These are phyloP conservation scores for Dinoponera quadriceps DNA, from an alignment of 1,140 invertebrate species.

Conservation along the genomic window DNA sequence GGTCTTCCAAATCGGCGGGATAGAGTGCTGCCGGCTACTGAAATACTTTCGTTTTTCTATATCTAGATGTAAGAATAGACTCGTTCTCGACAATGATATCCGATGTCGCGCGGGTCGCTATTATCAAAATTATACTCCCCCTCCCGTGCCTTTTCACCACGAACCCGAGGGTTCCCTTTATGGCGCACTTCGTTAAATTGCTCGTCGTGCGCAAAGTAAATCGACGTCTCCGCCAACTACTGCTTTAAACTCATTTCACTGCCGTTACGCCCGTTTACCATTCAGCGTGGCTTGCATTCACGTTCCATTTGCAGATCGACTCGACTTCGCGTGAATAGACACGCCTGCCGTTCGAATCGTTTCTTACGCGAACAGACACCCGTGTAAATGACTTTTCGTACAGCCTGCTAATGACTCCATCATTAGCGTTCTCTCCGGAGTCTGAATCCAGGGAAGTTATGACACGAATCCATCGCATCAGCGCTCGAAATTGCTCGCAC, in stretches of 20 bases:
- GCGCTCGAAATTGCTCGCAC: neutral
- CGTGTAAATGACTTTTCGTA: neutral
- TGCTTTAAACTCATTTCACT: constrained; percentile 49
- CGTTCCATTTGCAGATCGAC: constrained; percentile 37
- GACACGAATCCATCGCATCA: neutral
- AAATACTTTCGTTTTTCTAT: constrained; percentile 10
- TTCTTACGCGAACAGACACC: constrained; percentile 28
- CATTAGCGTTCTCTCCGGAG: neutral
- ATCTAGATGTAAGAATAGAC: neutral
- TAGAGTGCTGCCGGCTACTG: neutral
- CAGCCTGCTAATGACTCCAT: neutral
- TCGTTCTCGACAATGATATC: constrained; percentile 42
- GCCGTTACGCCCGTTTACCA: constrained; percentile 43
- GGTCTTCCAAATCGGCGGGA: constrained; percentile 2
- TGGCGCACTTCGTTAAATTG: constrained; percentile 54
- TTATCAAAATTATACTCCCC: constrained; percentile 49
- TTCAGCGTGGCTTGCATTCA: constrained; percentile 45
- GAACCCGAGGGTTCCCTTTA: constrained; percentile 43
- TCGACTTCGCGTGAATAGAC: constrained; percentile 30
- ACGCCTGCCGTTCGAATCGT: constrained; percentile 14
- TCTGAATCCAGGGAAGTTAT: neutral
- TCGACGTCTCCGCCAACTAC: constrained; percentile 45
- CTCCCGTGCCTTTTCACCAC: constrained; percentile 12
- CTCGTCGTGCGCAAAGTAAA: constrained; percentile 49
- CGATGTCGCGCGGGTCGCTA: constrained; percentile 40